phyloP scores from a whole-genome alignment of 2,797 vertebrate genomes.

The Steatocranus sp. region DNA sequence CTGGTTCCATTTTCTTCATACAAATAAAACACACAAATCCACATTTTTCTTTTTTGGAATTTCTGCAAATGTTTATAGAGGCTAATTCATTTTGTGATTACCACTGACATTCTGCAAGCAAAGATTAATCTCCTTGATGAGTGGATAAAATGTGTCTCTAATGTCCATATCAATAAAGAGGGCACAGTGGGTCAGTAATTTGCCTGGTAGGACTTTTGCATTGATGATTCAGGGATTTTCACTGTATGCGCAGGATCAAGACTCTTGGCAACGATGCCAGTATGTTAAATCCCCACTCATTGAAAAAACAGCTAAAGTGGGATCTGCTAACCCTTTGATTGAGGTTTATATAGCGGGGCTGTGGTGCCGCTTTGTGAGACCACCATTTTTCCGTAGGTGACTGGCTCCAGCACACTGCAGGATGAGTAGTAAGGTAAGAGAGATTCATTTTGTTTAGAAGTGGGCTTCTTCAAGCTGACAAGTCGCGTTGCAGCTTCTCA shows the following conservation, averaged over 20 bases:
- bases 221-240: slow-evolving; percentile 76
- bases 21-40: neutral
- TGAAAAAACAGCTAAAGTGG: slow-evolving; percentile 63
- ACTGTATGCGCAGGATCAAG: slow-evolving; percentile 64
- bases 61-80: neutral
- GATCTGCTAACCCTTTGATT: slow-evolving; percentile 62
- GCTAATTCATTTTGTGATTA: slow-evolving; percentile 49
- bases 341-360: slow-evolving; percentile 68
- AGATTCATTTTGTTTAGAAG: neutral
- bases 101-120: slow-evolving; percentile 32
- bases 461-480: neutral
- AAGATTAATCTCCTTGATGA: slow-evolving; percentile 46
- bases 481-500: neutral
- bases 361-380: slow-evolving; percentile 35
- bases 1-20: neutral
- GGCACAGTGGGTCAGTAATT: slow-evolving; percentile 59
- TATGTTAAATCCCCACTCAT: slow-evolving; percentile 60
- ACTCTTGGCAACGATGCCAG: slow-evolving; percentile 61
- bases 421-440: slow-evolving; percentile 72
- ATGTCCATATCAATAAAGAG: slow-evolving; percentile 56
- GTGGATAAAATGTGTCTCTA: slow-evolving; percentile 39
- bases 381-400: slow-evolving; percentile 25
- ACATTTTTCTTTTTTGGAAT: neutral
- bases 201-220: slow-evolving; percentile 66
- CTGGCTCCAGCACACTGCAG: slow-evolving; percentile 46